Base-by-base conservation (phyloP, 2,797 vertebrate genomes). In the Sebastes matsubarae region DNA sequence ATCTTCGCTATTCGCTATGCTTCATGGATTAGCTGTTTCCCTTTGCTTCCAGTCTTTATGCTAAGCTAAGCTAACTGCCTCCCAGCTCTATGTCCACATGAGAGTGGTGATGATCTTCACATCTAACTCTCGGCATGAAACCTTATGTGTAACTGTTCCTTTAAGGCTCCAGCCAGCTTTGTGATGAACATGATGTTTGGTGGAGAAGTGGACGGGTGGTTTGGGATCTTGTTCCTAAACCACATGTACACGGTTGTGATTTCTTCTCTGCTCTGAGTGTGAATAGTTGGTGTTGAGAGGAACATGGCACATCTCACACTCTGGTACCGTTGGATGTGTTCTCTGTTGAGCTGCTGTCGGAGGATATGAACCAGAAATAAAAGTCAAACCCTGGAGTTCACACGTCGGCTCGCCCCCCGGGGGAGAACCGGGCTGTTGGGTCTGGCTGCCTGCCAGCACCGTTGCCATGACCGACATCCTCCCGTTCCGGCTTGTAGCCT, bases 381-480 rank as follows among this genome's bases (percentile, higher is more conserved):
- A 67, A 52, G 38, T 71, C 24, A 70, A 7, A 67, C 64, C 63
- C 79, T 57, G 54, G 66, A 58, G 42, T 36, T 50, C 50, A 32
- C 42, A 30, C 36, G 10, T 29, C 2, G 22, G 50, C 58, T 64
- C 1, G 18, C 34, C 78, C 78, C 84, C 79, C 25, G 66, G 88
- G 89, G 84, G 29, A 30, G 79, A 77, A 74, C 80, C 85, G 22
- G 89, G 79, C 89, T 92, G 92, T 92, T 18, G 80, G 80, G 13
- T 22, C 79, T 93, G 93, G 91, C 86, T 59, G 22, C 57, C 80
- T 73, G 90, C 91, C 87, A 42, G 38, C 38, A 82, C 88, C 60
- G 92, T 91, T 89, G 87, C 91, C 82, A 84, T 82, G 86, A 83
- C 81, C 86, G 77, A 77, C 86, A 89, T 66, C 90, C 71, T 87